phyloP scores from a whole-genome alignment of 1,140 invertebrate genomes.

The Chionoecetes opilio region DNA sequence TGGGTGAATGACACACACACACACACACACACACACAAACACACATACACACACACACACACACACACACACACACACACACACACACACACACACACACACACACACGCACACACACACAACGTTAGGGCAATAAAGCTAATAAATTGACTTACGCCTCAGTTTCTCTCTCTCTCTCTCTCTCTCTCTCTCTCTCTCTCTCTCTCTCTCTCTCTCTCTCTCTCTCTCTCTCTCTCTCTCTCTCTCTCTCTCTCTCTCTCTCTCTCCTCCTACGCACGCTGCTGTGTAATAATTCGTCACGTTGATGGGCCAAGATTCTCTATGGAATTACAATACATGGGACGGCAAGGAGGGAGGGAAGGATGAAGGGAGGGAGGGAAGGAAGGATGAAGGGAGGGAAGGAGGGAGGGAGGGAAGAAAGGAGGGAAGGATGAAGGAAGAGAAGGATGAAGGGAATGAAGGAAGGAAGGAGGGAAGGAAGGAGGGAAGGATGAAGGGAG shows the following conservation, averaged over 20 bases:
- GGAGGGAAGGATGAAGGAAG: no score
- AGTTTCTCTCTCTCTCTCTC: not conserved
- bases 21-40: no score
- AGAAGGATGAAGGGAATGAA: no score
- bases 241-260: constrained; percentile 50
- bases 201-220: constrained; percentile 64
- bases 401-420: no score
- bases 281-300: not conserved
- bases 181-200: not conserved
- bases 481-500: no score
- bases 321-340: not conserved
- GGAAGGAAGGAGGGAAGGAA: no score
- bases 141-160: not conserved
- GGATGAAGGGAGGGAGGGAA: no score
- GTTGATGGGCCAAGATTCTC: not conserved
- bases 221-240: constrained; percentile 41
- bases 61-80: not conserved
- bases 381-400: no score
- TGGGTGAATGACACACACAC: no score
- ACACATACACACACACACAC: no score
- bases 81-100: not conserved
- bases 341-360: not conserved
- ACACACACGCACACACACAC: not conserved
- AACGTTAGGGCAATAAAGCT: no score
- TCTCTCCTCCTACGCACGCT: not conserved